A percentile compares a stretch with the other conserved stretches of the same genome.
phyloP scores from a whole-genome alignment of 2,797 vertebrate species.

The Myripristis jacobus region DNA sequence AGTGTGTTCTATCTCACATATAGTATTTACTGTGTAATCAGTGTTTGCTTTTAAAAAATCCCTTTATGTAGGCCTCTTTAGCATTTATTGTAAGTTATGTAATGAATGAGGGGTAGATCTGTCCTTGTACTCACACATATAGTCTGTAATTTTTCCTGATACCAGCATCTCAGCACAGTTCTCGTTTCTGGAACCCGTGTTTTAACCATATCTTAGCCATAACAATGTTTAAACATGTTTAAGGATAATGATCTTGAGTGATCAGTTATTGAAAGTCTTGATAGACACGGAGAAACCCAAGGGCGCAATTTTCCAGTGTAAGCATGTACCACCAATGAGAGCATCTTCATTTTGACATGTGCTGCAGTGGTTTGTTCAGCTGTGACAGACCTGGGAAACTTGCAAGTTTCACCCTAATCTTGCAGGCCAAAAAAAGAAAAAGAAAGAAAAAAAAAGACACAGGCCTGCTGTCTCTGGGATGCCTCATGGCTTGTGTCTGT shows the following conservation, averaged over 20 bases:
- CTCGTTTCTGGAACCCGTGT: background rate
- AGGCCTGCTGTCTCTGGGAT: conserved; percentile 30
- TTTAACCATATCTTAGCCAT: background rate
- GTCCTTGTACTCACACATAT: too few species aligned
- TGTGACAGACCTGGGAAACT: conserved; percentile 25
- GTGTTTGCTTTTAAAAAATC: too few species aligned
- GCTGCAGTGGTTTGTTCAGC: background rate
- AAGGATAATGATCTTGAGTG: background rate
- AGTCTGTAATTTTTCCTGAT: background rate
- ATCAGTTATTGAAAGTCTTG: background rate
- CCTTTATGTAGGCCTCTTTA: too few species aligned
- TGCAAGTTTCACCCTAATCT: conserved; percentile 37
- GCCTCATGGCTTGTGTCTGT: conserved; percentile 38
- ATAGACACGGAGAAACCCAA: background rate
- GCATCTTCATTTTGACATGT: background rate
- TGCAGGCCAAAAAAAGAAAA: conserved; percentile 39
- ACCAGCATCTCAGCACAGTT: background rate
- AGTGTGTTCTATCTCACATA: background rate
- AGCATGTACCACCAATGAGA: background rate
- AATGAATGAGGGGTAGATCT: too few species aligned
- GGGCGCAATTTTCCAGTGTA: background rate
- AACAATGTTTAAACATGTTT: background rate
- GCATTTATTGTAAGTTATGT: too few species aligned
- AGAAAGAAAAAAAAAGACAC: conserved; percentile 58
- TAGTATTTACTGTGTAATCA: too few species aligned